These are phyloP conservation scores for Ptychochromis oligacanthus DNA, from an alignment of 2,113 vertebrate genomes.

Conservation along the genomic window DNA sequence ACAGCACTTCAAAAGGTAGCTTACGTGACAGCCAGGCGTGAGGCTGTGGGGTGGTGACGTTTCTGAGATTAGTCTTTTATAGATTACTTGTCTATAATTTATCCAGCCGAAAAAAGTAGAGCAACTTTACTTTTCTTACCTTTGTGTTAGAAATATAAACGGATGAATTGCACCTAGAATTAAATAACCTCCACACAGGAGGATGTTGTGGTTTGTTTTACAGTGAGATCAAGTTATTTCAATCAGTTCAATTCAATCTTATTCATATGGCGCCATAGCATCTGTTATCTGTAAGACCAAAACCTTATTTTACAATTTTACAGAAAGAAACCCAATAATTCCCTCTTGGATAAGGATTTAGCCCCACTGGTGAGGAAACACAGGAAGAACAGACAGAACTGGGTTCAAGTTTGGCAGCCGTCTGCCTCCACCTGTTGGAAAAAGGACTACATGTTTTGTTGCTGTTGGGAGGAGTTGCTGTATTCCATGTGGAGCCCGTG, in stretches of 20 bases:
- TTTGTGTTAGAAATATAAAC: background rate
- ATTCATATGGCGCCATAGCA: background rate
- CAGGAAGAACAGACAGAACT: background rate
- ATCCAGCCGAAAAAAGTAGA: background rate
- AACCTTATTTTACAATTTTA: background rate
- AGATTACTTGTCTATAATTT: background rate
- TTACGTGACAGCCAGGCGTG: background rate
- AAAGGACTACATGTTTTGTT: background rate
- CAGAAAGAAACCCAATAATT: background rate
- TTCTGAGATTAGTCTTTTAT: background rate
- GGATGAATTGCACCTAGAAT: accelerated
- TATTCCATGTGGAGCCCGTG: background rate
- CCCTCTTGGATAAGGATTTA: background rate
- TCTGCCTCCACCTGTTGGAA: background rate
- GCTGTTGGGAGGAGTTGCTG: background rate
- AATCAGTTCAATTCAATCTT: no score
- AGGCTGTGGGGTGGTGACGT: background rate
- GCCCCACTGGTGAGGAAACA: background rate
- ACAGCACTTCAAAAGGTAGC: background rate
- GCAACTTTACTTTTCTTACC: background rate
- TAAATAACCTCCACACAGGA: background rate
- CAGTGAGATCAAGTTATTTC: background rate
- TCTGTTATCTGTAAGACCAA: background rate
- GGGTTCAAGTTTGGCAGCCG: no score
- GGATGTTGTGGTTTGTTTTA: background rate